Conservation (phyloP, 2,113 vertebrate genomes). For the Diglossa brunneiventris region DNA sequence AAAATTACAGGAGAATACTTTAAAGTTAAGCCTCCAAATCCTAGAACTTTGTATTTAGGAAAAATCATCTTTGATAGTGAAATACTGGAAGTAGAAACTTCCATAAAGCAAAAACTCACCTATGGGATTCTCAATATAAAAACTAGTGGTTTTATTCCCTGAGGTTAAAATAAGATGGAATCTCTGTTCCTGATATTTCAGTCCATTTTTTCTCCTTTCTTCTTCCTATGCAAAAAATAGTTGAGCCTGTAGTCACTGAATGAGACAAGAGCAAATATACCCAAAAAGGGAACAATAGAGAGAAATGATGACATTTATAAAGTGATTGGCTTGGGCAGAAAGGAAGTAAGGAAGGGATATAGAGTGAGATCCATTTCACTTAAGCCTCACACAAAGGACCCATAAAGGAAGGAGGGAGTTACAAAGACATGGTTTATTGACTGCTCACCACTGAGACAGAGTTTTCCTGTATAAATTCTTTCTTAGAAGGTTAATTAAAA, state of each 20-base stretch:
- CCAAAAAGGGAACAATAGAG: background rate
- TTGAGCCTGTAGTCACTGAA: background rate
- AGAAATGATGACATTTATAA: slow-evolving; percentile 19
- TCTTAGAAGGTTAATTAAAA: slow-evolving; percentile 44
- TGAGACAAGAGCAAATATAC: background rate
- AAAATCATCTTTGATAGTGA: background rate
- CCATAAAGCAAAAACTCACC: background rate
- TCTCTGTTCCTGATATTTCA: background rate
- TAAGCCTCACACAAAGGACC: slow-evolving; percentile 35
- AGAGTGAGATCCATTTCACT: slow-evolving; percentile 45
- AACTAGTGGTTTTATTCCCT: background rate
- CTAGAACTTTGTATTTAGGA: background rate
- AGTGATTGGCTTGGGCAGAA: background rate
- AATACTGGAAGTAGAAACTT: background rate
- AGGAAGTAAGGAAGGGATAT: background rate
- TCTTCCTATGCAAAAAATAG: background rate
- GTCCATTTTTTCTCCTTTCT: background rate
- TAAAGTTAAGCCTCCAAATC: background rate
- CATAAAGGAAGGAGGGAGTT: slow-evolving; percentile 36
- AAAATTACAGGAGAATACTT: background rate
- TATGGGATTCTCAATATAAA: background rate
- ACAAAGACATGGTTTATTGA: slow-evolving; percentile 57
- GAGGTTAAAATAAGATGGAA: background rate
- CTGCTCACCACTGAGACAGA: background rate
- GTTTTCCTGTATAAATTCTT: slow-evolving; percentile 23